Evolutionary conservation across 2,113 vertebrate genomes (phyloP).

Genomic region (Cyphomyrus discorhynchus): DNA sequence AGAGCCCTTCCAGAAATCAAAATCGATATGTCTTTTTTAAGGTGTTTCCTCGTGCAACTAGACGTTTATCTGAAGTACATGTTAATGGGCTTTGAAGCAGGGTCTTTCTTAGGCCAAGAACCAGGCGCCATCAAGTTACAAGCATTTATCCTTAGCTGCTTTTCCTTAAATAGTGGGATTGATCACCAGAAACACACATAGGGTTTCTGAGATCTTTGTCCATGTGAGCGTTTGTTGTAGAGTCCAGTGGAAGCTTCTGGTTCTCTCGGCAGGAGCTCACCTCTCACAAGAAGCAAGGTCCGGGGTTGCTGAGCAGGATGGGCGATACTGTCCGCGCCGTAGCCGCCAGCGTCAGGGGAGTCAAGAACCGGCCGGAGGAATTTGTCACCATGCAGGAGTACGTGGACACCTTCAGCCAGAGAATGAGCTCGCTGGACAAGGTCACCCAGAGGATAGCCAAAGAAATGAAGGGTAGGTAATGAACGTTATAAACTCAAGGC

Average conservation of each 20-base stretch:
- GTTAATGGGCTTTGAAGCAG: background rate
- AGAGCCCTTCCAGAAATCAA: background rate
- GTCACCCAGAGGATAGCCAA: conserved; percentile 86
- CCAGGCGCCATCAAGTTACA: background rate
- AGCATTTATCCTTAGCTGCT: background rate
- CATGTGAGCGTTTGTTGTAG: background rate
- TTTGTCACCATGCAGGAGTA: conserved; percentile 78
- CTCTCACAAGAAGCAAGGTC: conserved; percentile 82
- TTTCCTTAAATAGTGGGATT: background rate
- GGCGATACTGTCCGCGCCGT: conserved; percentile 81
- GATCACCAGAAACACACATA: background rate
- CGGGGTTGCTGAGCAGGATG: conserved; percentile 79
- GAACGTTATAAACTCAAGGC: background rate
- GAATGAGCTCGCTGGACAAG: conserved; percentile 80
- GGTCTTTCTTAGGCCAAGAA: background rate
- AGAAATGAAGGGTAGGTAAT: conserved; percentile 74
- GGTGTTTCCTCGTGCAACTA: background rate
- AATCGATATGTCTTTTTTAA: background rate
- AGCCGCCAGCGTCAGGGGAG: conserved; percentile 73
- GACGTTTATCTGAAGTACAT: background rate
- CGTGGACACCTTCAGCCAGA: conserved; percentile 75
- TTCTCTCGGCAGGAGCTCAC: conserved; percentile 68
- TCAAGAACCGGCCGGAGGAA: conserved; percentile 75
- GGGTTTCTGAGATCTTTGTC: background rate
- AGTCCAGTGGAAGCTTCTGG: background rate